Percentiles rank a stretch among this genome's conserved stretches.
phyloP scores from a whole-genome alignment of 2,113 vertebrate species.

The Nothobranchius furzeri region DNA sequence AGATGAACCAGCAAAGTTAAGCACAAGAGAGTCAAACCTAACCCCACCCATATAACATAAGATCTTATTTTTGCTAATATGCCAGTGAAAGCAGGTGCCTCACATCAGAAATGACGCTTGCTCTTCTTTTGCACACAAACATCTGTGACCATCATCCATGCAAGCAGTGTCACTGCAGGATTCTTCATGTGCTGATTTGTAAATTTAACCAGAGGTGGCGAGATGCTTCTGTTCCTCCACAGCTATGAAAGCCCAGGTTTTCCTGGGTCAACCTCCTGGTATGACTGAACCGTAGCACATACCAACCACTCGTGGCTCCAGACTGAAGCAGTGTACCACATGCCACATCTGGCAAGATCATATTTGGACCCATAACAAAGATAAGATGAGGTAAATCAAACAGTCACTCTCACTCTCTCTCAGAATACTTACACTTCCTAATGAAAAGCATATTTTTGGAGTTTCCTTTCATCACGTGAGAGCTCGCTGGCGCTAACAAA shows the following conservation, averaged over 20 bases:
- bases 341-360: constrained; percentile 70
- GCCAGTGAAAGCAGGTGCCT: too few species aligned
- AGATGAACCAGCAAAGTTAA: too few species aligned
- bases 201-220: constrained; percentile 52
- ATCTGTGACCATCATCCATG: too few species aligned
- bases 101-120: too few species aligned
- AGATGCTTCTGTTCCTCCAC: constrained; percentile 12
- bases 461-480: constrained; percentile 69
- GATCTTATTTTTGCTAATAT: too few species aligned
- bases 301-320: constrained; percentile 63
- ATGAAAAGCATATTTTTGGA: constrained; percentile 49
- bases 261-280: constrained; percentile 58
- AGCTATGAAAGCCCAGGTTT: constrained; percentile 30
- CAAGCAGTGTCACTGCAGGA: not conserved
- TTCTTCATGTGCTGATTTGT: constrained; percentile 39
- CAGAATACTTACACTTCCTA: constrained; percentile 46
- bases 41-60: too few species aligned
- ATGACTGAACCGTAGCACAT: constrained; percentile 43
- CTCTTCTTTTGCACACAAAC: constrained; percentile 1
- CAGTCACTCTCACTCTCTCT: constrained; percentile 37
- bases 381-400: constrained; percentile 70
- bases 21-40: too few species aligned
- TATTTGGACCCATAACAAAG: constrained; percentile 73
- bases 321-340: constrained; percentile 45
- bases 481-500: constrained; percentile 69